Percentiles rank a stretch among this genome's conserved stretches.
phyloP scores from a whole-genome alignment of 2,888 invertebrate species.

The Steinernema scapterisci region DNA sequence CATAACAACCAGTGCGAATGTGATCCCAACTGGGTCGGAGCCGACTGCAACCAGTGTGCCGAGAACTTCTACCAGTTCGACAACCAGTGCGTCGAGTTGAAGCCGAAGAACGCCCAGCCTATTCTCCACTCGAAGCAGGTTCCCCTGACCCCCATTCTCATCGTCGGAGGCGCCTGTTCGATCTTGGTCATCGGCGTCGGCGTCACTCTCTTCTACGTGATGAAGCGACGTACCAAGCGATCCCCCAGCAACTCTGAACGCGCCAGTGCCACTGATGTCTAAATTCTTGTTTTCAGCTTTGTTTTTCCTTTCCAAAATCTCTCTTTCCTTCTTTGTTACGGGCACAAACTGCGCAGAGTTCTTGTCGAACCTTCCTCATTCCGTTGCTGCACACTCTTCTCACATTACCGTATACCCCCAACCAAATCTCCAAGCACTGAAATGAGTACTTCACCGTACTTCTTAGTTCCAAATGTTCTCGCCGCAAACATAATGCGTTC shows the following conservation, averaged over 20 bases:
- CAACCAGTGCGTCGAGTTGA: conserved; percentile 48
- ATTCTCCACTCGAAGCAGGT: conserved; percentile 15
- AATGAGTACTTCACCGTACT: not conserved
- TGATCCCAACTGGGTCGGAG: conserved; percentile 47
- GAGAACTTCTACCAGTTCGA: conserved; percentile 44
- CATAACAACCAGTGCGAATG: conserved; percentile 53
- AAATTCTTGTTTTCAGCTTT: not conserved
- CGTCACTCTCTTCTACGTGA: conserved; percentile 33
- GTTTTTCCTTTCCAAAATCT: not conserved
- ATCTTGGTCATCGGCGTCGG: conserved; percentile 37
- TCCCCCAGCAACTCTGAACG: conserved; percentile 47
- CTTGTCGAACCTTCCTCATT: conserved; percentile 12
- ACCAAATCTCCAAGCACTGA: not conserved
- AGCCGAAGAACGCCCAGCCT: conserved; percentile 30
- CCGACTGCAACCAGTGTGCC: conserved; percentile 48
- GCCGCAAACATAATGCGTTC: not conserved
- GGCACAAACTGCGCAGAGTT: conserved; percentile 22
- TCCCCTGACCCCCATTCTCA: conserved; percentile 39
- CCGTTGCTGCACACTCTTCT: not conserved
- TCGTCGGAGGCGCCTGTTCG: conserved; percentile 42
- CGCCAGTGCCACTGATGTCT: conserved; percentile 51
- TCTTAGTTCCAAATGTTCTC: not conserved
- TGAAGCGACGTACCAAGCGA: conserved; percentile 52
- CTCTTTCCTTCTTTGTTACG: conserved; percentile 12
- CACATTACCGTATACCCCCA: not conserved